Evolutionary conservation across 1,140 invertebrate genomes (phyloP), one percentile per base, ranked within the genome.

Genomic region (Saxidomus purpurata): DNA sequence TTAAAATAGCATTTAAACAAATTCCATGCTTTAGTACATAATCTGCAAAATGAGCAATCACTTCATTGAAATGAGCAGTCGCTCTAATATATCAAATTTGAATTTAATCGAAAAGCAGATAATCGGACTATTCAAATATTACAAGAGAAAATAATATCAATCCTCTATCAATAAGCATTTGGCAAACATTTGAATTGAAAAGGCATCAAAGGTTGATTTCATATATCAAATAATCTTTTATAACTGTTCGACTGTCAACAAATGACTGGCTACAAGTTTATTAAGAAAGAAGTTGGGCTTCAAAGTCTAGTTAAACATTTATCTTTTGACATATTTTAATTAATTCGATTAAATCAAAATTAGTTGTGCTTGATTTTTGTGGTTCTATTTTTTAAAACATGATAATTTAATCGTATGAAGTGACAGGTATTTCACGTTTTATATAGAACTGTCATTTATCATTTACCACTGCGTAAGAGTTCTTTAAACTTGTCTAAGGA

Each of bases 321-420:
- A 86, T 86, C 83, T 34, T 86, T 86, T 86, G 67, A 76, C 83
- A 74, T 49, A 76, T 86, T 59, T 74, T 74, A 74, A 86, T 74
- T 86, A 86, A 86, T 86, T 69, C 67, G 63, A 86, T 86, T 86
- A 74, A 63, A 81, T 55, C 25, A 40, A 34, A 40, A 61, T 61
- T 79, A 52, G 34, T 31, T 40, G 47, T 52, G 52, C 69, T 11
- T 8, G 28, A 74, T 22, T 74, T 74, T 36, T 31, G n/a, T 34
- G 69, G 38, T 6, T 74, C n/a, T n/a, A n/a, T n/a, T n/a, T n/a
- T n/a, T n/a, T n/a, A n/a, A n/a, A n/a, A n/a, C n/a, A n/a, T n/a
- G n/a, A n/a, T n/a, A n/a, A n/a, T n/a, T n/a, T n/a, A n/a, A n/a
- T n/a, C n/a, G n/a, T n/a, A n/a, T n/a, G n/a, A n/a, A n/a, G n/a